phyloP scores from a whole-genome alignment of 2,113 vertebrate genomes.

The Balaeniceps rex region DNA sequence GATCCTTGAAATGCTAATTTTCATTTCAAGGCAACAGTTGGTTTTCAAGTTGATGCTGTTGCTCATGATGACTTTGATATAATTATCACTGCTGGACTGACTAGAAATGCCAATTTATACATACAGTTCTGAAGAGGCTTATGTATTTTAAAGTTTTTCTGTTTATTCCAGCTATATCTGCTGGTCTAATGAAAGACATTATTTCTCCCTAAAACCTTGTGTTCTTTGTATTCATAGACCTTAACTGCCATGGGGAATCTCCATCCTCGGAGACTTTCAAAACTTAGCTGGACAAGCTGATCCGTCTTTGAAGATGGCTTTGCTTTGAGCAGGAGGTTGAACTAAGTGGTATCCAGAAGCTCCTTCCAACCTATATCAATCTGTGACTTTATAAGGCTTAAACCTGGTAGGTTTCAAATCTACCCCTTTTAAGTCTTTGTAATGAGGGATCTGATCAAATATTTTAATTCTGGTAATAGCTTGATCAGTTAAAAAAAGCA shows the following conservation, averaged over 20 bases:
- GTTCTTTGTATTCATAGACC: background rate
- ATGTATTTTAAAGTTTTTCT: background rate
- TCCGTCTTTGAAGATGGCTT: background rate
- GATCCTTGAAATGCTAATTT: background rate
- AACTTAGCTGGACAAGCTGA: background rate
- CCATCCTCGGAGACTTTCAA: background rate
- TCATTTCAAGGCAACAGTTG: background rate
- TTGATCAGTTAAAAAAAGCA: background rate
- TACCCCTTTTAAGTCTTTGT: background rate
- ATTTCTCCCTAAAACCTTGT: background rate
- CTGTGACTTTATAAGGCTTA: background rate
- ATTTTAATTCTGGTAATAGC: background rate
- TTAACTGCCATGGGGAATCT: background rate
- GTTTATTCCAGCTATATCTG: background rate
- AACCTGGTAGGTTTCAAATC: background rate
- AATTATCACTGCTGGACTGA: background rate
- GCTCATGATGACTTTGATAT: background rate
- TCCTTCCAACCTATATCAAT: background rate
- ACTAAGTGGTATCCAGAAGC: background rate
- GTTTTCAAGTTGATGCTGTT: background rate
- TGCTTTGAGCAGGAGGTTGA: background rate
- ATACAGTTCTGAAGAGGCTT: background rate
- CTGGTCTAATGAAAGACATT: background rate
- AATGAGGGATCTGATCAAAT: background rate
- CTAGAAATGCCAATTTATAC: background rate